Base-by-base conservation (phyloP, 2,797 vertebrate species). In the Phaenicophaeus curvirostris region DNA sequence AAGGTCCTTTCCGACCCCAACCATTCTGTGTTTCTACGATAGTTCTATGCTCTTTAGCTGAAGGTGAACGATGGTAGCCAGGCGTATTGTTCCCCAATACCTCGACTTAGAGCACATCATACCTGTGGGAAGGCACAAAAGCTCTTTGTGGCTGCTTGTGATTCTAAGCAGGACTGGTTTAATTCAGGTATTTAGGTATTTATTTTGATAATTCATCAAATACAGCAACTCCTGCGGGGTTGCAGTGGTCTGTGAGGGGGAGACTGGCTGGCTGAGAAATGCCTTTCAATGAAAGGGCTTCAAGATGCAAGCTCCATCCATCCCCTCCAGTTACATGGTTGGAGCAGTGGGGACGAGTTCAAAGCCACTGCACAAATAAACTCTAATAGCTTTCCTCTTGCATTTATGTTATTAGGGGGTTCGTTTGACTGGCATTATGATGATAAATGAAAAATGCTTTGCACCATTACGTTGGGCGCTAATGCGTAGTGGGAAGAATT, bases 391-490 rank as follows among this genome's bases (percentile, higher is more conserved):
- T 97, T 97, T 97, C 93, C 91, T 96, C 87, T 93, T 94, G 90
- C 82, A 92, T 97, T 97, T 96, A 96, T 75, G 73, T 96, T 96
- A 97, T 97, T 97, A 97, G 96, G 91, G 94, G 96, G 80, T 96
- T 97, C 92, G 79, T 98, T 96, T 97, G 97, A 97, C 97, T 95
- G 96, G 95, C 87, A 82, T 97, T 96, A 97, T 97, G 96, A 97
- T 97, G 98, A 98, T 97, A 97, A 98, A 98, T 98, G 97, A 96
- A 97, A 96, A 97, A 93, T 86, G 97, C 95, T 97, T 90, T 96
- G 96, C 97, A 94, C 96, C 97, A 97, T 98, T 98, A 97, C 96
- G 75, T 94, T 62, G 91, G 96, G 96, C 57, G 61, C 93, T 97
- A 98, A 97, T 93, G 95, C 96, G 92, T 95, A 97, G 82, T 96